A percentile compares a stretch with the other conserved stretches of the same genome.
These are phyloP conservation scores for Balanococcus diminutus DNA, from an alignment of 2,888 invertebrate species.

Conservation along the genomic window DNA sequence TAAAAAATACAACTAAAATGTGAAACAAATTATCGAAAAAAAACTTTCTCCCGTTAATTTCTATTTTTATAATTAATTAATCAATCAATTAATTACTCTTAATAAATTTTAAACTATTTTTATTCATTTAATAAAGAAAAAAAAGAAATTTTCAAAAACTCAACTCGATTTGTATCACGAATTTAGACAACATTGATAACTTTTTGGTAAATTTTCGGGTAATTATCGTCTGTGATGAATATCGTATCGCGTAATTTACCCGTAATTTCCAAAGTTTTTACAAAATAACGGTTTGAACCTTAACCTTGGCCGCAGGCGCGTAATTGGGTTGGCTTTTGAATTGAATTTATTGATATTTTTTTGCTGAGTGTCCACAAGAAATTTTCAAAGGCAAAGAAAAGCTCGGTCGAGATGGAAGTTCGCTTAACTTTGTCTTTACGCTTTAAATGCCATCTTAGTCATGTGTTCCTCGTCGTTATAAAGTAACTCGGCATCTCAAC, in stretches of 20 bases:
- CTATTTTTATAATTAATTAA: neutral
- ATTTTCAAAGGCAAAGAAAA: neutral
- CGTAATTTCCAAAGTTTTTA: neutral
- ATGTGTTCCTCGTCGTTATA: neutral
- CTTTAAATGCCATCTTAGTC: neutral
- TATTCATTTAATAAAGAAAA: neutral
- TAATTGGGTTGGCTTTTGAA: constrained; percentile 1
- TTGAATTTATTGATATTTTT: constrained; percentile 29
- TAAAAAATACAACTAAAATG: neutral
- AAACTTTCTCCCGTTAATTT: neutral
- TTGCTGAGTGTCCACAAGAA: neutral
- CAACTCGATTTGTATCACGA: neutral
- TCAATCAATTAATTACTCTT: neutral
- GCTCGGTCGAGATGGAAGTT: neutral
- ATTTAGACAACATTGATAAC: neutral
- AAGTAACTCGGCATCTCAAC: neutral
- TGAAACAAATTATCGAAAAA: neutral
- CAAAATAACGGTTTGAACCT: neutral
- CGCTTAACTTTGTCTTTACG: neutral
- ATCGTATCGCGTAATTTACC: neutral
- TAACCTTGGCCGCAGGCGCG: constrained; percentile 27
- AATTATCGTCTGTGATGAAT: neutral
- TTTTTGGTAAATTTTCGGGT: neutral
- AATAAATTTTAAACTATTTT: neutral
- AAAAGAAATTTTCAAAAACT: neutral